Conservation (phyloP, 2,888 invertebrate genomes). For the Melanophora roralis region DNA sequence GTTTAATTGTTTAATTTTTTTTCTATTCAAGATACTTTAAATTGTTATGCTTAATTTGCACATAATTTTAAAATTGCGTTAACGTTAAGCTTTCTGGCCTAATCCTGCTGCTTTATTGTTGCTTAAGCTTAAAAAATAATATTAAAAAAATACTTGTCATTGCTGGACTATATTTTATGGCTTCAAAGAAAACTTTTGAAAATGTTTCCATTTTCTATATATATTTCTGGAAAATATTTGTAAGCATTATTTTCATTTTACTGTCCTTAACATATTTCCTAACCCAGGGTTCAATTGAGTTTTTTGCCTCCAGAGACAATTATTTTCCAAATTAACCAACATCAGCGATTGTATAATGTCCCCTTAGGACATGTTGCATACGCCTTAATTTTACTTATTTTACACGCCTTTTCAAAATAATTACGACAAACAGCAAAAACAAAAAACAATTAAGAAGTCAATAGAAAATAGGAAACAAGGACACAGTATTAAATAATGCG, state of each 20-base stretch:
- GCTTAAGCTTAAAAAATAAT: too few species aligned
- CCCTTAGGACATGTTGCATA: slow-evolving; percentile 28
- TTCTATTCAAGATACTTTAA: too few species aligned
- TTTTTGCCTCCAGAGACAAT: slow-evolving; percentile 8
- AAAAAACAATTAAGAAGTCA: slow-evolving; percentile 23
- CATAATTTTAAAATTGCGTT: too few species aligned
- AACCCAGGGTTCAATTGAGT: background rate
- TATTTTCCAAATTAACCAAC: slow-evolving; percentile 44
- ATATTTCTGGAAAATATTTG: too few species aligned
- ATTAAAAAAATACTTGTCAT: too few species aligned
- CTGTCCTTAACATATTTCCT: background rate
- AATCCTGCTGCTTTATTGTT: too few species aligned
- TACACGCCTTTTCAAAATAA: slow-evolving; percentile 48
- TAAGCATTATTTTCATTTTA: background rate
- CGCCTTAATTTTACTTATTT: slow-evolving; percentile 30
- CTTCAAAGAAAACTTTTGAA: too few species aligned
- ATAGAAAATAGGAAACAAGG: slow-evolving; percentile 3
- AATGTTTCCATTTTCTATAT: too few species aligned
- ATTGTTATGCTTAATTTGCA: too few species aligned
- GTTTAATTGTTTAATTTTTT: too few species aligned
- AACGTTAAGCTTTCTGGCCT: too few species aligned
- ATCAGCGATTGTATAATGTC: slow-evolving; percentile 38
- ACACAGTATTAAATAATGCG: background rate
- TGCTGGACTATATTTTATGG: background rate
- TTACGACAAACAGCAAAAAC: background rate